Evolutionary conservation across 1,140 invertebrate species (phyloP), one percentile per base, ranked within the genome.

Genomic region (Hylyphantes graminicola): DNA sequence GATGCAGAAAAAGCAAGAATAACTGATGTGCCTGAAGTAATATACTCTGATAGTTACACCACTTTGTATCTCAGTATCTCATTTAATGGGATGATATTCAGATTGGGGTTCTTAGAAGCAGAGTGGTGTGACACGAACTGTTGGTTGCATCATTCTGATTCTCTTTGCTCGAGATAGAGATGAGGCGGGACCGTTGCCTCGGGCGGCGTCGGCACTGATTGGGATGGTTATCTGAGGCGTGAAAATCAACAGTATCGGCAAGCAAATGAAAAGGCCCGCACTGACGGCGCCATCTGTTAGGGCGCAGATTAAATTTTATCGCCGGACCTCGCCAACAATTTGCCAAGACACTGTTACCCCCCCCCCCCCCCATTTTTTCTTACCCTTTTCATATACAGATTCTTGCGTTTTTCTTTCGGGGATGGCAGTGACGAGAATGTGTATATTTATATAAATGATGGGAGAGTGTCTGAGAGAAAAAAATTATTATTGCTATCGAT

Each of bases 181-280:
- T 48, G 55, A 64, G 79, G 79, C 79, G 79, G 79, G 64, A 64
- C 77, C 53, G 17, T 68, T 35, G 64, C 79, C 79, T 17, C 9
- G 48, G 68, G 55, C 57, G 55, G 54, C 80, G 80, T 65, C 80
- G 80, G 72, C 61, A 72, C 79, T 81, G 79, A 81, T 81, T 73
- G 81, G 72, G 81, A 84, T 84, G 72, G 72, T 85, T 85, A 85
- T 85, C 82, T 78, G 48, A 85, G 82, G 82, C 82, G 82, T 85
- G 82, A 85, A 85, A 85, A 85, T 85, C 82, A 85, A 85, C 82
- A 85, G 82, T 78, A 77, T 85, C 82, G 82, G 82, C 74, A 54
- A 61, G 74, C 74, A 85, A 85, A 85, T 85, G 82, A 85, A 77
- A 85, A 85, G 82, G 82, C 65, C 50, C 19, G 74, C 64, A 61